Evolutionary conservation across 2,888 invertebrate species (phyloP).

Genomic region (Clanis bilineata): DNA sequence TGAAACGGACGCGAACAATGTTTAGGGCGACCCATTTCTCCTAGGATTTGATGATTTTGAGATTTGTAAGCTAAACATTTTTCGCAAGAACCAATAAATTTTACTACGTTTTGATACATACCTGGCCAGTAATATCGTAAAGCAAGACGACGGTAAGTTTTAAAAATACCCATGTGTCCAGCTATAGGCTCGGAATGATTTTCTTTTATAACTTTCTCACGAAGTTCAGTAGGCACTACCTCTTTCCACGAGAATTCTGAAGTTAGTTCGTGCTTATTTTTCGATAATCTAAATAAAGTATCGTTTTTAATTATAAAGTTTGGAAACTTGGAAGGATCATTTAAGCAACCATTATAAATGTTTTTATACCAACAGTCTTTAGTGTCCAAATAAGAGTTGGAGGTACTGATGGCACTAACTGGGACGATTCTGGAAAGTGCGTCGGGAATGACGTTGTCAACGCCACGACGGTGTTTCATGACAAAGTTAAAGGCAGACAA

Average conservation of each 20-base stretch:
- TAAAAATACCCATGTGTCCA: slow-evolving; percentile 30
- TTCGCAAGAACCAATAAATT: background rate
- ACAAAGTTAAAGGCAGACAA: slow-evolving; percentile 32
- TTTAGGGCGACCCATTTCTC: slow-evolving; percentile 31
- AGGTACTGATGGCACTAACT: background rate
- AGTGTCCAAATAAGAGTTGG: background rate
- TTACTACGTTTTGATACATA: background rate
- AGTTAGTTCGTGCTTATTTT: slow-evolving; percentile 15
- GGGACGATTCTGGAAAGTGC: background rate
- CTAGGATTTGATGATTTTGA: slow-evolving; percentile 18
- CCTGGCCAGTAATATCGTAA: slow-evolving; percentile 29
- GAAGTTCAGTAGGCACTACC: slow-evolving; percentile 24
- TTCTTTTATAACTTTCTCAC: slow-evolving; percentile 17
- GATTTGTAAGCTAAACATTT: background rate
- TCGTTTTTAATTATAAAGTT: too few species aligned
- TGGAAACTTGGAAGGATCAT: too few species aligned
- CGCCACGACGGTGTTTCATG: slow-evolving; percentile 30
- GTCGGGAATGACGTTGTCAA: slow-evolving; percentile 34
- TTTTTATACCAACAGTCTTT: slow-evolving; percentile 24
- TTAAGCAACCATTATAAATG: too few species aligned
- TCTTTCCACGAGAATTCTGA: slow-evolving; percentile 34
- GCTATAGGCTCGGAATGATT: slow-evolving; percentile 30
- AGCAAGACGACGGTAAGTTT: slow-evolving; percentile 30
- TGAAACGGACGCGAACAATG: slow-evolving; percentile 22
- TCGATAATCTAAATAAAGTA: too few species aligned